Evolutionary conservation across 2,888 invertebrate genomes (phyloP), one percentile per base, ranked within the genome.

Genomic region (Latrodectus hesperus): DNA sequence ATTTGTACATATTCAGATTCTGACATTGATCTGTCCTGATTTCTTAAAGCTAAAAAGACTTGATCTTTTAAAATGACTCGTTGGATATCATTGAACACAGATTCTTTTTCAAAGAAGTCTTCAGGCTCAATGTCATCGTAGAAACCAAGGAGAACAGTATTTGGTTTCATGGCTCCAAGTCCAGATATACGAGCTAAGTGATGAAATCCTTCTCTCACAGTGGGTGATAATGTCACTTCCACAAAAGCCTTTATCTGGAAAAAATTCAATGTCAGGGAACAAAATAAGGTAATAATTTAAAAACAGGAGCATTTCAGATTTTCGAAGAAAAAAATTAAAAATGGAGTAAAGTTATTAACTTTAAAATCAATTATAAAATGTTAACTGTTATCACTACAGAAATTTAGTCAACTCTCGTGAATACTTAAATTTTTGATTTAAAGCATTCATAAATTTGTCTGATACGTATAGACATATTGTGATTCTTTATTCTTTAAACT

Each of bases 121-220:
- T 93, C 93, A 0, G 96, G 96, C 0, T 93, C 91, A 52, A 90
- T 94, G 49, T 94, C 94, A 91, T 99, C 99, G 90, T 97, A 95
- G 93, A 98, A 99, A 22, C 99, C 99, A 72, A 99, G 93, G 60
- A 99, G 94, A 86, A 99, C 97, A 0, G 99, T 99, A 92, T 99
- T 99, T 0, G 99, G 99, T 92, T 99, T 99, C 99, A 99, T 99
- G 16, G 99, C 99, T 0, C 99, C 99, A 92, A 99, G 95, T 5
- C 99, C 99, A 0, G 98, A 95, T 88, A 99, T 93, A 53, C 98
- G 94, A 75, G 97, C 95, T 89, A 99, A 93, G 93, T 99, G 99
- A 88, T 97, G 96, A 70, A 99, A 94, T 4, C 99, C 99, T 90
- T 96, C 96, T 0, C 98, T 94, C 0, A 99, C 95, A 0, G 95